Conservation (phyloP, 2,797 vertebrate species). For the Enoplosus armatus region DNA sequence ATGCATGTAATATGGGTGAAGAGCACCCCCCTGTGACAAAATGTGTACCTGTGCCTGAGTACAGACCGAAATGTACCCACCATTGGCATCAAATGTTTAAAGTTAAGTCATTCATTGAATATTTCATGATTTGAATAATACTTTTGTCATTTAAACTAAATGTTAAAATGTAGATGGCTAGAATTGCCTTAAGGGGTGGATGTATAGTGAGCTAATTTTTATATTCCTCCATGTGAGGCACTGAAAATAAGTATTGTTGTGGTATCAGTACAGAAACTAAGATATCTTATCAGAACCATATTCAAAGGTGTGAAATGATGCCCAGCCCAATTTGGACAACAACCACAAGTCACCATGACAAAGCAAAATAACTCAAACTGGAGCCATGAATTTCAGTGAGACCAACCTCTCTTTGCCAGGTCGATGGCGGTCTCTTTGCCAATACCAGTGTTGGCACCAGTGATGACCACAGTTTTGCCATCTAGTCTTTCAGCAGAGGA, state of each 20-base stretch:
- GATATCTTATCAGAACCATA: too few species aligned
- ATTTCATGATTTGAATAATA: neutral
- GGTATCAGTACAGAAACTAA: neutral
- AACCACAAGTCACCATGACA: neutral
- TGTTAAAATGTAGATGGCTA: neutral
- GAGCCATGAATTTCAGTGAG: neutral
- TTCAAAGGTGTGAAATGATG: neutral
- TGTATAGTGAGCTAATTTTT: neutral
- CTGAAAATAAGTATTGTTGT: neutral
- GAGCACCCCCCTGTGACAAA: conserved; percentile 42
- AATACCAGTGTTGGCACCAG: conserved; percentile 86
- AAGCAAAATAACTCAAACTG: neutral
- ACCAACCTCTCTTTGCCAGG: conserved; percentile 82
- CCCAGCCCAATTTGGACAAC: neutral
- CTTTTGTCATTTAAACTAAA: neutral
- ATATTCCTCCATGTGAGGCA: too few species aligned
- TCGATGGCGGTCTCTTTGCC: conserved; percentile 85
- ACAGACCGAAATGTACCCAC: too few species aligned
- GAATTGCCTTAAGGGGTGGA: neutral
- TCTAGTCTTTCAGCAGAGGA: conserved; percentile 72
- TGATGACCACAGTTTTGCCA: conserved; percentile 83
- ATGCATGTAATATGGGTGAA: neutral
- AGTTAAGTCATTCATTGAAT: too few species aligned
- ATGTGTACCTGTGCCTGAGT: neutral
- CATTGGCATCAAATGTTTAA: too few species aligned